Percentiles rank a stretch among this genome's conserved stretches.
Evolutionary conservation across 2,797 vertebrate species (phyloP).

Genomic region (Sandelia bainsii): DNA sequence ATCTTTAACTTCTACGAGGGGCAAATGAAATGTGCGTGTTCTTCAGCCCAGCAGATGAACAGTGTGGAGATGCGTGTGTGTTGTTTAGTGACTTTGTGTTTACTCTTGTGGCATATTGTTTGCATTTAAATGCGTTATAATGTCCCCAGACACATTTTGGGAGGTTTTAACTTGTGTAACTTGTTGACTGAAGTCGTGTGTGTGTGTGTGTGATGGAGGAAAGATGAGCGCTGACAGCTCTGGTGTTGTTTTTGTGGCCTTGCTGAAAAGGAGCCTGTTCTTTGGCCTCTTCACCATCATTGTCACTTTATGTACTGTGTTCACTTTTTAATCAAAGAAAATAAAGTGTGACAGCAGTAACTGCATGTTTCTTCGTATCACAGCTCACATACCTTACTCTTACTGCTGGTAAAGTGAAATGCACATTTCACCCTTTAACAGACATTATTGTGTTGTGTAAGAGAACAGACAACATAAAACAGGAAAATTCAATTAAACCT

Average conservation of each 20-base stretch:
- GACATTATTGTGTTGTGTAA: too few relatives aligned
- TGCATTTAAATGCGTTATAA: slow-evolving; percentile 10
- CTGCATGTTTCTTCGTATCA: slow-evolving; percentile 8
- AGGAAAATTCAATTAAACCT: too few relatives aligned
- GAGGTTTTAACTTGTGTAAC: slow-evolving; percentile 24
- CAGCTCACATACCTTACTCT: background rate
- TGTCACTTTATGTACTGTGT: slow-evolving; percentile 68
- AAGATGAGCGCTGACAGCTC: slow-evolving; percentile 15
- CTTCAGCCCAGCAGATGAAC: slow-evolving; percentile 19
- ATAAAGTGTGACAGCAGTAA: slow-evolving; percentile 64
- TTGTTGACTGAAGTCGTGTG: slow-evolving; percentile 12
- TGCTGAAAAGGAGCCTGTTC: slow-evolving; percentile 57
- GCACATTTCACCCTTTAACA: too few relatives aligned
- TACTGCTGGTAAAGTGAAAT: too few relatives aligned
- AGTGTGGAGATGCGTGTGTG: background rate
- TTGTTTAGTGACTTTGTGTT: slow-evolving; percentile 26
- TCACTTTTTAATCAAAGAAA: slow-evolving; percentile 72
- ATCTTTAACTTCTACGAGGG: slow-evolving; percentile 1
- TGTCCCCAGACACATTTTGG: slow-evolving; percentile 28
- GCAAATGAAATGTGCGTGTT: slow-evolving; percentile 9
- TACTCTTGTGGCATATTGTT: slow-evolving; percentile 14
- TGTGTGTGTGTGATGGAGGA: slow-evolving; percentile 3
- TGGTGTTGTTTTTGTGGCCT: slow-evolving; percentile 70
- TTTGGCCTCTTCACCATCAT: slow-evolving; percentile 49
- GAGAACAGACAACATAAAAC: too few relatives aligned